Percentiles rank a stretch among this genome's conserved stretches.
Conservation (phyloP, 2,797 vertebrate species). For the Momotus momota region DNA sequence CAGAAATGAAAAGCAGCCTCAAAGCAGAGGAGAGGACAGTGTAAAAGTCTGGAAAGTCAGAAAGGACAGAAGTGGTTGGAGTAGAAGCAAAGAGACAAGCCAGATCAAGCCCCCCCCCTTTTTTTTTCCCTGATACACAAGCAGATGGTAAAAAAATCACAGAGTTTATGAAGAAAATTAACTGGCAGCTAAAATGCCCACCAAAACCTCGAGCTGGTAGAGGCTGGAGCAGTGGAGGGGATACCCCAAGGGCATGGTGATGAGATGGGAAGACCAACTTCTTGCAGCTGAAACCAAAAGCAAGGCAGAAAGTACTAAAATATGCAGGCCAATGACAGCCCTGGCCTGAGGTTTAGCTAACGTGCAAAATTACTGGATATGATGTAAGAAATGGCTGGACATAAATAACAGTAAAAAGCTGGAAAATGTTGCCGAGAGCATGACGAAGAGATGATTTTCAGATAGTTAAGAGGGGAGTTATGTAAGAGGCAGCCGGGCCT, state of each 20-base stretch:
- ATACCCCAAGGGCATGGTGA: rapidly evolving
- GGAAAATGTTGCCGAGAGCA: rapidly evolving
- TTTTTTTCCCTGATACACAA: neutral
- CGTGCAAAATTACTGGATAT: neutral
- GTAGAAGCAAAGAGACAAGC: neutral
- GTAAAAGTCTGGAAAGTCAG: neutral
- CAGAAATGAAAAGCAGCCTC: neutral
- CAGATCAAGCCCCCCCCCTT: neutral
- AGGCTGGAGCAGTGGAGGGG: neutral
- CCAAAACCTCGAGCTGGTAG: neutral
- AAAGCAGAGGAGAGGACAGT: neutral
- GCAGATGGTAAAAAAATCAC: neutral
- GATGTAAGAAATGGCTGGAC: neutral
- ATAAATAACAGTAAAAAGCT: neutral
- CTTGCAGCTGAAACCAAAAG: neutral
- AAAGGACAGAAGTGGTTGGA: neutral
- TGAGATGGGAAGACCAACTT: neutral
- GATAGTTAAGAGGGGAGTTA: neutral
- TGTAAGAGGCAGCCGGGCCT: neutral
- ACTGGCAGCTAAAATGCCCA: neutral
- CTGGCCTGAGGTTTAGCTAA: neutral
- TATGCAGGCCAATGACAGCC: neutral
- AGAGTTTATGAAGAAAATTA: neutral
- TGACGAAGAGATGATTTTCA: neutral
- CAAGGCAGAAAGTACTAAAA: neutral